A percentile compares a stretch with the other conserved stretches of the same genome.
phyloP scores from a whole-genome alignment of 2,113 vertebrate species.

The Leptosomus discolor region DNA sequence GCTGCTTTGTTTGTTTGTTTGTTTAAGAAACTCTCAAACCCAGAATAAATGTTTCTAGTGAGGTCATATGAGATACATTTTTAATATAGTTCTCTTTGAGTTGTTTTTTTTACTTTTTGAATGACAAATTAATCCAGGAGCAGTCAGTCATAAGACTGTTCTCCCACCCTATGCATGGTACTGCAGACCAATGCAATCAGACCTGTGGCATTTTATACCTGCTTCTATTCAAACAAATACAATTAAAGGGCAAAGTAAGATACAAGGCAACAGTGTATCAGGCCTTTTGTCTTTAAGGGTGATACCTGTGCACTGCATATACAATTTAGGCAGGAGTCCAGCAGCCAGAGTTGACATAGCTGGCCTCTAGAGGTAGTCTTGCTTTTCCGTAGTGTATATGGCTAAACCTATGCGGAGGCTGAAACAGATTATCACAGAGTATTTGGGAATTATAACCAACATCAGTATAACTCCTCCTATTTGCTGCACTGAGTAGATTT shows the following conservation, averaged over 20 bases:
- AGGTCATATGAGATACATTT: background rate
- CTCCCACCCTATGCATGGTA: background rate
- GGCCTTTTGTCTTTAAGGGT: background rate
- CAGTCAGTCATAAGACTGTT: background rate
- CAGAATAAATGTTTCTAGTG: background rate
- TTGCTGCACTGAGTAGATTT: background rate
- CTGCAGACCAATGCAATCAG: background rate
- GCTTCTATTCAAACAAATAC: background rate
- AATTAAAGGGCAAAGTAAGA: background rate
- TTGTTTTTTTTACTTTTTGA: background rate
- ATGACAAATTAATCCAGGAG: background rate
- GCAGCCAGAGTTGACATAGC: background rate
- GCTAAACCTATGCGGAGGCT: background rate
- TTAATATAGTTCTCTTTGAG: background rate
- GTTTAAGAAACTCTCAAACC: background rate
- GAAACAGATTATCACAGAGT: background rate
- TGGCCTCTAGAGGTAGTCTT: slow-evolving; percentile 28
- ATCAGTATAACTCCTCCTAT: background rate
- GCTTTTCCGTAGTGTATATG: background rate
- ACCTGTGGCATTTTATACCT: background rate
- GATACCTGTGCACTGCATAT: background rate
- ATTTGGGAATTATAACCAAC: background rate
- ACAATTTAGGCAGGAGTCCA: background rate
- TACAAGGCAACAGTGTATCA: background rate
- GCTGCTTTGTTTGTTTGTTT: too few relatives aligned